Evolutionary conservation across 2,888 invertebrate genomes (phyloP).

Genomic region (Cerceris ruficornis): DNA sequence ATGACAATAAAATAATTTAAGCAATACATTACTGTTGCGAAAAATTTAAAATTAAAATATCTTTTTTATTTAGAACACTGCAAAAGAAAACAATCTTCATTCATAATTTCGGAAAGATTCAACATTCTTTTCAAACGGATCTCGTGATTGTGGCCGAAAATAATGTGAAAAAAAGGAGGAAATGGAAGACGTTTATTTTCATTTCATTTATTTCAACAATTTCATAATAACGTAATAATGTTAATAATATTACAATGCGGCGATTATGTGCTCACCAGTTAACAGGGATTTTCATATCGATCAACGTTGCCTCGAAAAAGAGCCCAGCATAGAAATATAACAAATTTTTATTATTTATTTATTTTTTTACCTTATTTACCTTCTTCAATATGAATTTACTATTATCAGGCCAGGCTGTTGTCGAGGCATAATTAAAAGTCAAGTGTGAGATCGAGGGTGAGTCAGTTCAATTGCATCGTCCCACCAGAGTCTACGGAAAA

Average conservation of each 20-base stretch:
- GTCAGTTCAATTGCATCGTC: slow-evolving; percentile 76
- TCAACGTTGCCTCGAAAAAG: slow-evolving; percentile 81
- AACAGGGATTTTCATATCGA: slow-evolving; percentile 81
- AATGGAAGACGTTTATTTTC: slow-evolving; percentile 77
- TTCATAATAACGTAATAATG: slow-evolving; percentile 82
- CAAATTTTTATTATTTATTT: slow-evolving; percentile 71
- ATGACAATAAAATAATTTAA: too few relatives aligned
- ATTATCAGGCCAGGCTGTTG: slow-evolving; percentile 78
- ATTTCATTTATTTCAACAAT: slow-evolving; percentile 82
- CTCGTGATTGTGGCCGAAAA: slow-evolving; percentile 2
- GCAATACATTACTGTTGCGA: too few relatives aligned
- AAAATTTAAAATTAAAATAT: neutral
- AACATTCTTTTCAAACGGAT: neutral
- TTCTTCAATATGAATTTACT: slow-evolving; percentile 79
- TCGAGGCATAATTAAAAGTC: slow-evolving; percentile 75
- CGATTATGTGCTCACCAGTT: slow-evolving; percentile 81
- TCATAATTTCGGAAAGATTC: neutral
- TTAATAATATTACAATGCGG: slow-evolving; percentile 81
- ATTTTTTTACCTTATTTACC: slow-evolving; percentile 61
- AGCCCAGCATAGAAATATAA: slow-evolving; percentile 81
- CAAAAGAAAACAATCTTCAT: neutral
- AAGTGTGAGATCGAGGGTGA: slow-evolving; percentile 79
- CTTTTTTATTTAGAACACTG: neutral
- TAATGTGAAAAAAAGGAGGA: slow-evolving; percentile 59
- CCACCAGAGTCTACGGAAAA: slow-evolving; percentile 70